phyloP scores from a whole-genome alignment of 2,888 invertebrate species.

The Bedellia somnulentella region DNA sequence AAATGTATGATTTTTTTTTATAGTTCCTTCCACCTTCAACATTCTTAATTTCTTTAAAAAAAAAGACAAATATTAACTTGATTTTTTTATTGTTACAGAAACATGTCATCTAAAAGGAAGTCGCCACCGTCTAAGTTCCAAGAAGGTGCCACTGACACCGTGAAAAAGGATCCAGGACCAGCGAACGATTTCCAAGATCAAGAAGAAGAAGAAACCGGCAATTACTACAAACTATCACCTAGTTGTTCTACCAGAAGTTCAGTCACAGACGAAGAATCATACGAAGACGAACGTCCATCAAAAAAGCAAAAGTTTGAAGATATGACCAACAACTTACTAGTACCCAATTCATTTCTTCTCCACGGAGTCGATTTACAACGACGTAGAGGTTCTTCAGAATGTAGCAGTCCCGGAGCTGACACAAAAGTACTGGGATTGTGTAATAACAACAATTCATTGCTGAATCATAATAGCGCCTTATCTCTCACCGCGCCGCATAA shows the following conservation, averaged over 20 bases:
- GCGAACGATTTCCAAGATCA: conserved; percentile 46
- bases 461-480: conserved; percentile 63
- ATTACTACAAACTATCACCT: conserved; percentile 51
- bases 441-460: conserved; percentile 66
- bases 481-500: conserved; percentile 61
- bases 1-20: too few relatives aligned
- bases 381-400: conserved; percentile 67
- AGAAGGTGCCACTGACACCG: conserved; percentile 64
- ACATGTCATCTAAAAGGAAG: conserved; percentile 96
- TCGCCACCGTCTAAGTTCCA: conserved; percentile 94
- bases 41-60: too few relatives aligned
- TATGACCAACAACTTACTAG: conserved; percentile 64
- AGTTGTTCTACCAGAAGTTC: conserved; percentile 47
- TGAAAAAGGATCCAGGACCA: conserved; percentile 41
- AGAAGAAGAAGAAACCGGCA: conserved; percentile 42
- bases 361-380: conserved; percentile 58
- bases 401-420: conserved; percentile 71
- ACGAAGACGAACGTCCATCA: conserved; percentile 63
- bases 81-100: conserved; percentile 64
- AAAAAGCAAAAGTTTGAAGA: conserved; percentile 67
- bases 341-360: conserved; percentile 52
- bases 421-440: conserved; percentile 66
- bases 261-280: conserved; percentile 63
- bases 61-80: too few relatives aligned
- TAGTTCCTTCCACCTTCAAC: too few relatives aligned